Evolutionary conservation across 2,797 vertebrate species (phyloP).

Genomic region (Oophaga sylvatica): DNA sequence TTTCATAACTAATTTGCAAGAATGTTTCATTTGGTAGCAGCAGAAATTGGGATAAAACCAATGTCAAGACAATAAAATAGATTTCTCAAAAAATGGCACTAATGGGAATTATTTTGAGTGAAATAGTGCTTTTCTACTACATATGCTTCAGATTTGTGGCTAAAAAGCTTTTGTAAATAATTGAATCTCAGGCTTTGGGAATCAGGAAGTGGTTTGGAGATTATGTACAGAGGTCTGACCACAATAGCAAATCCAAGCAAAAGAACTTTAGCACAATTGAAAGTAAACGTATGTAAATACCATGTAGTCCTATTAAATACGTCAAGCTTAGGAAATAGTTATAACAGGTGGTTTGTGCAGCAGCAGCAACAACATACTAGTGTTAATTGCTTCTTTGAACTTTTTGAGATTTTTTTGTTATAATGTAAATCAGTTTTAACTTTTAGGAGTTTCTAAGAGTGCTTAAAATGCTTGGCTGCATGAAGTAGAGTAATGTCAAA

Average conservation of each 20-base stretch:
- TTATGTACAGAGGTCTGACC: constrained; percentile 33
- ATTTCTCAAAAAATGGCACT: constrained; percentile 23
- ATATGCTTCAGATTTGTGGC: constrained; percentile 39
- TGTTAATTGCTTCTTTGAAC: neutral
- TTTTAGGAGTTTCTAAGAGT: too few species aligned
- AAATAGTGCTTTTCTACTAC: constrained; percentile 21
- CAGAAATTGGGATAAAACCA: neutral
- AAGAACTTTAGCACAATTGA: constrained; percentile 3
- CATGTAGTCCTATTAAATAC: neutral
- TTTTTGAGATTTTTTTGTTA: neutral
- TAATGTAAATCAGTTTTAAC: too few species aligned
- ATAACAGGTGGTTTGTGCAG: neutral
- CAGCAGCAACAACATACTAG: neutral
- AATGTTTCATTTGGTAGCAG: neutral
- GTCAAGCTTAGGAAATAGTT: neutral
- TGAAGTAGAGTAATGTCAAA: too few species aligned
- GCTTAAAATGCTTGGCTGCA: too few species aligned
- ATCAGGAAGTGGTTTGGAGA: constrained; percentile 46
- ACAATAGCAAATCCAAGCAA: constrained; percentile 13
- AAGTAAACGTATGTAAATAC: neutral
- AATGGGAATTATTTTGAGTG: constrained; percentile 16
- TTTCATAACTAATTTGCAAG: constrained; percentile 12
- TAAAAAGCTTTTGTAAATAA: constrained; percentile 34
- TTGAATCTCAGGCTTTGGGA: constrained; percentile 17
- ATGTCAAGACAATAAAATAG: neutral